Percentiles rank a stretch among this genome's conserved stretches.
phyloP scores from a whole-genome alignment of 2,797 vertebrate genomes.

The Rallus crepitans region DNA sequence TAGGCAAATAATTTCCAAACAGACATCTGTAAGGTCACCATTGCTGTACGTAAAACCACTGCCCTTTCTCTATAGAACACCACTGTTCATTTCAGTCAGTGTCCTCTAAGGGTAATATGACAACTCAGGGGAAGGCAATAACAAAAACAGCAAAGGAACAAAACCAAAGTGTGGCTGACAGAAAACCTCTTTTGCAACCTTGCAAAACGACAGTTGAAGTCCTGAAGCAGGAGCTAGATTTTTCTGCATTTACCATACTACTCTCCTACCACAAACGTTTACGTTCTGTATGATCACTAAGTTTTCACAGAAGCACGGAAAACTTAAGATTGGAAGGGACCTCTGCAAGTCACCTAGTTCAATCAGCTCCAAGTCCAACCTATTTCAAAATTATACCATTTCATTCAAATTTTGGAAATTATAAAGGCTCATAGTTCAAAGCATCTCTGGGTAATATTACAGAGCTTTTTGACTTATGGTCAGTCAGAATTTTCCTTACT shows the following conservation, averaged over 20 bases:
- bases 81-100: not conserved
- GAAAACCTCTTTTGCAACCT: not conserved
- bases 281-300: not conserved
- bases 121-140: not conserved
- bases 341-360: not conserved
- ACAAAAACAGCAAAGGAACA: not conserved
- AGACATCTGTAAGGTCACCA: not conserved
- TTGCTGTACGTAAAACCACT: not conserved
- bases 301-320: not conserved
- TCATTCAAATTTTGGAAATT: not conserved
- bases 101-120: not conserved
- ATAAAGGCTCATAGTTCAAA: not conserved
- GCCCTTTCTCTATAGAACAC: not conserved
- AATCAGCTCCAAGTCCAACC: not conserved
- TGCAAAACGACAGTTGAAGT: not conserved
- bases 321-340: not conserved
- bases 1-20: not conserved
- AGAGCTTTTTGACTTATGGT: not conserved
- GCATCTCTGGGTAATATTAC: not conserved
- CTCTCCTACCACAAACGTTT: not conserved
- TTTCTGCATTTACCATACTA: not conserved
- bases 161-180: not conserved
- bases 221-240: not conserved
- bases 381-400: not conserved
- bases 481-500: not conserved